phyloP scores from a whole-genome alignment of 2,113 vertebrate species.

The Orycteropus afer region DNA sequence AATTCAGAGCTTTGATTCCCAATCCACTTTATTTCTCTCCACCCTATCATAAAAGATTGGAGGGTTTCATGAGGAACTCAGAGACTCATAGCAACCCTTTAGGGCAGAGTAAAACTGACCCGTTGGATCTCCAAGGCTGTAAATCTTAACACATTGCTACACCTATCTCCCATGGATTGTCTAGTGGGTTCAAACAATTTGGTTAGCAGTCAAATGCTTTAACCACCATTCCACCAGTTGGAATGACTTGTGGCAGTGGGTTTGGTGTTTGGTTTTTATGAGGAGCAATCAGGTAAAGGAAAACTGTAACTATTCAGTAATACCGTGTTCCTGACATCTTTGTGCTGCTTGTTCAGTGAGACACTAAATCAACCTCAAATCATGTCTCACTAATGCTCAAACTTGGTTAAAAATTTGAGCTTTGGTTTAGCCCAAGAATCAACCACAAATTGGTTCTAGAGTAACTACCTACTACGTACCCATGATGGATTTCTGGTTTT shows the following conservation, averaged over 20 bases:
- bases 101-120: too few relatives aligned
- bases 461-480: neutral
- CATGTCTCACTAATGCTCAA: neutral
- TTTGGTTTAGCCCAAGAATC: neutral
- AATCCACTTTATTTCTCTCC: neutral
- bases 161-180: too few relatives aligned
- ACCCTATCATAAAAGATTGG: too few relatives aligned
- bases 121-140: too few relatives aligned
- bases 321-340: neutral
- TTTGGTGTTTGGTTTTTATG: neutral
- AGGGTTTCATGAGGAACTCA: too few relatives aligned
- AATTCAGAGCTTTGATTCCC: too few relatives aligned
- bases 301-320: neutral
- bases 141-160: too few relatives aligned
- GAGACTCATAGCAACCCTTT: too few relatives aligned
- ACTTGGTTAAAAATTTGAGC: neutral
- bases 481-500: neutral
- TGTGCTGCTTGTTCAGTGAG: neutral
- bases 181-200: too few relatives aligned
- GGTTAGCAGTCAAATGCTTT: too few relatives aligned
- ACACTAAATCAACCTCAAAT: neutral
- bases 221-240: too few relatives aligned
- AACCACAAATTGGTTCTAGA: neutral
- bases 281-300: neutral
- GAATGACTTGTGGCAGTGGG: too few relatives aligned